Conservation (phyloP, 2,113 vertebrate species). For the Anolis carolinensis region DNA sequence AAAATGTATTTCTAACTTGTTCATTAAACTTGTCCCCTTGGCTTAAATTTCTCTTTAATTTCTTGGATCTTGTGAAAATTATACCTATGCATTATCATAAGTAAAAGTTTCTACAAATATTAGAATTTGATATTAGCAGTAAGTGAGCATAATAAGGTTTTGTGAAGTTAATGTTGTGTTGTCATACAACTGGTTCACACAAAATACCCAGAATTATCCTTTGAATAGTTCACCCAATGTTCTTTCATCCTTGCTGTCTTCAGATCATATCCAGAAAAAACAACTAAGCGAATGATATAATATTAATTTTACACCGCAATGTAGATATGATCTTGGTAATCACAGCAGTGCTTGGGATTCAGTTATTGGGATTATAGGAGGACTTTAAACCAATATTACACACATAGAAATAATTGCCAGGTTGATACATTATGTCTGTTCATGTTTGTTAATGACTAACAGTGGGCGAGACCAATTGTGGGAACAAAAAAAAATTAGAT, state of each 20-base stretch:
- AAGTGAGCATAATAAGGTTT: not conserved
- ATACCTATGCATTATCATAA: not conserved
- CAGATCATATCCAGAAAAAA: not conserved
- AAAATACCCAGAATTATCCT: not conserved
- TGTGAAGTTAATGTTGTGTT: not conserved
- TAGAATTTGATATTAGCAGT: not conserved
- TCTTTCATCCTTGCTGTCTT: not conserved
- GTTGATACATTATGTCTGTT: not conserved
- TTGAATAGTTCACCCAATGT: not conserved
- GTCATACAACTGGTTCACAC: too few species aligned
- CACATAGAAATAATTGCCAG: not conserved
- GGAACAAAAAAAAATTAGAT: not conserved
- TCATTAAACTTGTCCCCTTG: too few species aligned
- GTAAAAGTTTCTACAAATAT: not conserved
- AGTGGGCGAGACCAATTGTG: not conserved
- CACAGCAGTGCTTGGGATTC: not conserved
- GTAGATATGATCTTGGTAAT: not conserved
- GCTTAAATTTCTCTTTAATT: too few species aligned
- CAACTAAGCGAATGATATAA: not conserved
- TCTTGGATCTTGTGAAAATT: too few species aligned
- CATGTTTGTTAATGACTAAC: not conserved
- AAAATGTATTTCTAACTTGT: too few species aligned
- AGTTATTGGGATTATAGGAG: not conserved
- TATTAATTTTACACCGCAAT: not conserved
- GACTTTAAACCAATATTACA: not conserved